These are phyloP conservation scores for Presbytis comata DNA, from an alignment of 2,797 vertebrate species.

Conservation along the genomic window DNA sequence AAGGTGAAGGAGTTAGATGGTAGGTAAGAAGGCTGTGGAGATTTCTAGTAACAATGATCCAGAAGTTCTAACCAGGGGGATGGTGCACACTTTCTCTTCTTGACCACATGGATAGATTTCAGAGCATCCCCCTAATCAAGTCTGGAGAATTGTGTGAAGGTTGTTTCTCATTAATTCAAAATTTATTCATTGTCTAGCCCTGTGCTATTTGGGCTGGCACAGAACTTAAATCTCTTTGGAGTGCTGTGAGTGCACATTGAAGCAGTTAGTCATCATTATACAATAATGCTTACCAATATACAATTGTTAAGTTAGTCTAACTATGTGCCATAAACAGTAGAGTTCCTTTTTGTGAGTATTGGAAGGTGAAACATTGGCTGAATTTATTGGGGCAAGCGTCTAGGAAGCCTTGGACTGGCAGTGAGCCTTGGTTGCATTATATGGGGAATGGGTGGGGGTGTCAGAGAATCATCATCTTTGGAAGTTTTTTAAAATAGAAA, in stretches of 20 bases:
- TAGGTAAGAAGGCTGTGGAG: neutral
- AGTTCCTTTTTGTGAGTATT: neutral
- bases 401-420: neutral
- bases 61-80: neutral
- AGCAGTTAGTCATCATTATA: neutral
- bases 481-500: neutral
- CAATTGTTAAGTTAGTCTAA: neutral
- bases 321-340: neutral
- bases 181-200: neutral
- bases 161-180: neutral
- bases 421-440: neutral
- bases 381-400: neutral
- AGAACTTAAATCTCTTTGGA: neutral
- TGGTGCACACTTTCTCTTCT: neutral
- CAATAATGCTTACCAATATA: neutral
- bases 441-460: neutral
- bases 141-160: neutral
- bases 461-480: neutral
- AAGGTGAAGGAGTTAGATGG: neutral
- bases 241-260: neutral
- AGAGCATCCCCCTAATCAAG: neutral
- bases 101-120: neutral
- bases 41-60: neutral
- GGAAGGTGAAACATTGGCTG: neutral
- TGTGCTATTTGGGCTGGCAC: neutral